phyloP scores from a whole-genome alignment of 2,888 invertebrate genomes.

The Marronus borbonicus region DNA sequence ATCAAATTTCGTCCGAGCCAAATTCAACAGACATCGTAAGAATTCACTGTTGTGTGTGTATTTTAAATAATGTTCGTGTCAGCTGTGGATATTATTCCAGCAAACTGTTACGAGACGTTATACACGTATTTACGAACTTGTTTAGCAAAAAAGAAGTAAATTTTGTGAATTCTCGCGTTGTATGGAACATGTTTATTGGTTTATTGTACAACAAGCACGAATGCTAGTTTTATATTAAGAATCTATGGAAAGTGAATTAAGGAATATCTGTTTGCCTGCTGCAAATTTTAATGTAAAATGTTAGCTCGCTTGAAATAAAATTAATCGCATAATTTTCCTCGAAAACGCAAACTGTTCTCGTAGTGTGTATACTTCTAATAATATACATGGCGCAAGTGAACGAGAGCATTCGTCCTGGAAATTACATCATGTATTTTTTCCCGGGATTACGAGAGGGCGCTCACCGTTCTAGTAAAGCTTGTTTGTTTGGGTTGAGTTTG shows the following conservation, averaged over 20 bases:
- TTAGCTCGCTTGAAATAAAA: too few relatives aligned
- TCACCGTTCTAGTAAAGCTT: constrained; percentile 10
- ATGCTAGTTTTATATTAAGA: too few relatives aligned
- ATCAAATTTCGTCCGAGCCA: constrained; percentile 48
- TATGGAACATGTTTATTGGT: too few relatives aligned
- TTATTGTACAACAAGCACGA: too few relatives aligned
- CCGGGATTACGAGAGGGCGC: constrained; percentile 19
- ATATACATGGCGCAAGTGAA: too few relatives aligned
- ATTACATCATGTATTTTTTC: constrained; percentile 48
- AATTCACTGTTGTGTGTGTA: constrained; percentile 29
- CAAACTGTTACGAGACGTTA: constrained; percentile 5
- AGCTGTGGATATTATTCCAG: constrained; percentile 23
- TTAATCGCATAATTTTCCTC: too few relatives aligned
- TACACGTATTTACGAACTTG: constrained; percentile 17
- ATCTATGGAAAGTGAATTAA: too few relatives aligned
- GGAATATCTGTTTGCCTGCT: too few relatives aligned
- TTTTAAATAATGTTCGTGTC: constrained; percentile 30
- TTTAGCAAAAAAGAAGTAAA: constrained; percentile 5
- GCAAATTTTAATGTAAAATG: too few relatives aligned
- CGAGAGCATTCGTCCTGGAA: constrained; percentile 32
- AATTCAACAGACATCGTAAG: constrained; percentile 45
- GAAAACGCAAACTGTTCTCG: too few relatives aligned
- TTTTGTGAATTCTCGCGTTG: too few relatives aligned
- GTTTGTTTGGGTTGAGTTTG: neutral
- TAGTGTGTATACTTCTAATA: too few relatives aligned